Evolutionary conservation across 2,888 invertebrate genomes (phyloP).

Genomic region (Hydriomena furcata): DNA sequence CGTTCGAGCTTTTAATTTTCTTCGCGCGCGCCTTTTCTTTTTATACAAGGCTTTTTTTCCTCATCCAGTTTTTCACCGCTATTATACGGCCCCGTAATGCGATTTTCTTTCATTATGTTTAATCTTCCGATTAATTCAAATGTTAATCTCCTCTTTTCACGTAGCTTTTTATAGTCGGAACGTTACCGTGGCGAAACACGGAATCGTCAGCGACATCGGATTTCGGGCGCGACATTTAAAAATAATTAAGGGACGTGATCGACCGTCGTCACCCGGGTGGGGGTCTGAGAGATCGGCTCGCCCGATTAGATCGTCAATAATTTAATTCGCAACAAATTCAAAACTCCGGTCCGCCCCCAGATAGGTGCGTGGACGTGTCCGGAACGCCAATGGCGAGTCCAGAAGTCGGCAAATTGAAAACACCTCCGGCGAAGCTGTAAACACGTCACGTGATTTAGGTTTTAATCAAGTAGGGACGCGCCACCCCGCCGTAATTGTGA

Average conservation of each 20-base stretch:
- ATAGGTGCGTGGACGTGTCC: slow-evolving; percentile 79
- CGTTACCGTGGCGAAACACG: slow-evolving; percentile 66
- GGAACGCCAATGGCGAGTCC: slow-evolving; percentile 77
- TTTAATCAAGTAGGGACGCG: slow-evolving; percentile 83
- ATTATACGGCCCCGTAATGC: slow-evolving; percentile 80
- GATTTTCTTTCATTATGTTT: slow-evolving; percentile 84
- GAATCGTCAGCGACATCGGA: slow-evolving; percentile 58
- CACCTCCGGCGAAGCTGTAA: slow-evolving; percentile 82
- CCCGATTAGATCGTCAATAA: slow-evolving; percentile 80
- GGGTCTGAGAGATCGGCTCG: slow-evolving; percentile 56
- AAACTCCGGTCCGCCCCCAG: slow-evolving; percentile 73
- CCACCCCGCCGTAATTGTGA: slow-evolving; percentile 81
- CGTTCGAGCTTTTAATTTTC: slow-evolving; percentile 81
- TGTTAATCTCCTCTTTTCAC: slow-evolving; percentile 79
- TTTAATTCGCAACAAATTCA: slow-evolving; percentile 82
- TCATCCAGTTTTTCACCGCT: slow-evolving; percentile 76
- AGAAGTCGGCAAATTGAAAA: slow-evolving; percentile 82
- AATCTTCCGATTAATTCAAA: slow-evolving; percentile 84
- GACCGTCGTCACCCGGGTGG: slow-evolving; percentile 38
- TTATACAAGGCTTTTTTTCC: slow-evolving; percentile 60
- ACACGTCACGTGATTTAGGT: slow-evolving; percentile 84
- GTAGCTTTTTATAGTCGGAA: slow-evolving; percentile 70
- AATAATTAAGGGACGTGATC: slow-evolving; percentile 79
- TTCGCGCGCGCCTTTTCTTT: slow-evolving; percentile 76
- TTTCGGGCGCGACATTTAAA: slow-evolving; percentile 67